Conservation (phyloP, 2,113 vertebrate species). For the Cettia cetti region DNA sequence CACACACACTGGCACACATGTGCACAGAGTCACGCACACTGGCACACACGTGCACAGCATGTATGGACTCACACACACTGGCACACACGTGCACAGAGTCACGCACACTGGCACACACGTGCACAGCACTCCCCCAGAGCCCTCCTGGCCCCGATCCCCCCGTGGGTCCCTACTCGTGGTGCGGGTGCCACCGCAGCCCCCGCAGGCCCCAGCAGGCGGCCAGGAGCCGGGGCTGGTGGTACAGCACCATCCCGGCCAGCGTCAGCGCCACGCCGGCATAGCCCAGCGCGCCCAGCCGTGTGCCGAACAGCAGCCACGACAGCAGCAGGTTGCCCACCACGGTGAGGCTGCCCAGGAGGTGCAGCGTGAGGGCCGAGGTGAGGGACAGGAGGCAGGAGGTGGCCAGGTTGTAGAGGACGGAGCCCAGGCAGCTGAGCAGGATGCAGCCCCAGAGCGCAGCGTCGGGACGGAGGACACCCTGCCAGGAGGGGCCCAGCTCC, state of each 20-base stretch:
- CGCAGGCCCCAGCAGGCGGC: slow-evolving; percentile 67
- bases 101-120: background rate
- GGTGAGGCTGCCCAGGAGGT: slow-evolving; percentile 91
- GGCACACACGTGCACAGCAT: background rate
- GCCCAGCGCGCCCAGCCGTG: slow-evolving; percentile 83
- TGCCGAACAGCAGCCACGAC: slow-evolving; percentile 88
- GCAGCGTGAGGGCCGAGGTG: slow-evolving; percentile 94
- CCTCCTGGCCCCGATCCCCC: background rate
- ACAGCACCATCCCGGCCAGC: slow-evolving; percentile 88
- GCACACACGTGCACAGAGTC: too few species aligned
- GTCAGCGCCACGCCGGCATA: slow-evolving; percentile 86
- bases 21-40: rapidly evolving
- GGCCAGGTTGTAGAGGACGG: slow-evolving; percentile 94
- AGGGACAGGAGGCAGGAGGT: slow-evolving; percentile 92
- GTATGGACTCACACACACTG: too few species aligned
- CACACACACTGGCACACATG: background rate
- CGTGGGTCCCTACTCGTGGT: background rate
- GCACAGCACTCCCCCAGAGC: background rate
- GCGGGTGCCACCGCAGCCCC: background rate
- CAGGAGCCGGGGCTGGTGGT: slow-evolving; percentile 88
- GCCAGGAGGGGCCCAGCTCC: slow-evolving; percentile 82
- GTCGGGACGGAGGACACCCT: slow-evolving; percentile 75
- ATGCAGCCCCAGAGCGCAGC: slow-evolving; percentile 86
- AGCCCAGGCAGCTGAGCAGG: slow-evolving; percentile 92
- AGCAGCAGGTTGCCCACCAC: slow-evolving; percentile 92